Percentiles rank a stretch among this genome's conserved stretches.
Evolutionary conservation across 2,888 invertebrate genomes (phyloP).

Genomic region (Drosophila dives): DNA sequence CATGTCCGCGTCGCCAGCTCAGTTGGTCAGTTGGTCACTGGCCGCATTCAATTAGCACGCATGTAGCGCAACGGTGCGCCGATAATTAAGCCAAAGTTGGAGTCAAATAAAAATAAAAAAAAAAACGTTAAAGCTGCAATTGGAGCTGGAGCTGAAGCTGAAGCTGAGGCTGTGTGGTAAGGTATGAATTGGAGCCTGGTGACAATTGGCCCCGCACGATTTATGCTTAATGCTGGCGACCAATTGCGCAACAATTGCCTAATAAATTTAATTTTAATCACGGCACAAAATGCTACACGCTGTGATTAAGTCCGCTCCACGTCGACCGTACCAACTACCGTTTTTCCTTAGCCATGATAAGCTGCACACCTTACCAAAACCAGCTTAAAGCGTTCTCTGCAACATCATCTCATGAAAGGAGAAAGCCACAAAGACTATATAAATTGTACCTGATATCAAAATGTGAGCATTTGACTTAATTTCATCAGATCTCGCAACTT

Average conservation of each 20-base stretch:
- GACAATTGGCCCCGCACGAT: slow-evolving; percentile 72
- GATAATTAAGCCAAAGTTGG: slow-evolving; percentile 67
- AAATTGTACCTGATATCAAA: slow-evolving; percentile 17
- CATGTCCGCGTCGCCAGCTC: slow-evolving; percentile 52
- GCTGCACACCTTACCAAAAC: not conserved
- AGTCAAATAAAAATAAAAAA: not conserved
- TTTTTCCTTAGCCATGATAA: slow-evolving; percentile 45
- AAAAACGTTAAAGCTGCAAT: slow-evolving; percentile 7
- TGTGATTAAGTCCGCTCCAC: slow-evolving; percentile 57
- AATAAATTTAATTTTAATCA: slow-evolving; percentile 76
- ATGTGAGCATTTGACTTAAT: not conserved
- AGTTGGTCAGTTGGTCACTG: slow-evolving; percentile 64
- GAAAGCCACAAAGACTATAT: slow-evolving; percentile 13
- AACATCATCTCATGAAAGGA: slow-evolving; percentile 31
- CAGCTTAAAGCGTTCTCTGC: slow-evolving; percentile 6
- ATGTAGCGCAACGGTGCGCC: slow-evolving; percentile 74
- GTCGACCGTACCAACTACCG: slow-evolving; percentile 45
- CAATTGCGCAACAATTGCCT: slow-evolving; percentile 70
- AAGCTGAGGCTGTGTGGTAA: slow-evolving; percentile 10
- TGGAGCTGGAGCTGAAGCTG: slow-evolving; percentile 15
- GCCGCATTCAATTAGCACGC: slow-evolving; percentile 81
- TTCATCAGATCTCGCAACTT: slow-evolving; percentile 14
- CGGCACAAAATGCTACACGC: slow-evolving; percentile 71
- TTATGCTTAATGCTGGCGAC: slow-evolving; percentile 51
- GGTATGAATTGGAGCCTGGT: slow-evolving; percentile 48